Conservation (phyloP, 2,113 vertebrate species). For the Myiozetetes cayanensis region DNA sequence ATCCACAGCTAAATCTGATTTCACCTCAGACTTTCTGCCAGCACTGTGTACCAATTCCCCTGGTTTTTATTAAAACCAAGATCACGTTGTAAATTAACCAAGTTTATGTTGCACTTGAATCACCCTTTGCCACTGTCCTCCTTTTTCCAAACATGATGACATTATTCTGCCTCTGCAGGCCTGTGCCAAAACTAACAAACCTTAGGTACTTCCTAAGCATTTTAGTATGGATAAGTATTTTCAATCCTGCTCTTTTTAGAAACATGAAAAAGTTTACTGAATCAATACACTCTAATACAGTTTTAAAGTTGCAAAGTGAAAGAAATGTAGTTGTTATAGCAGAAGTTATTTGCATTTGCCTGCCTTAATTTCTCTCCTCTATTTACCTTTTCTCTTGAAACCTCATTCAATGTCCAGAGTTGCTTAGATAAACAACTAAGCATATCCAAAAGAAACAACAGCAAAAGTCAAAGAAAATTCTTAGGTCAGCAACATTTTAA, state of each 20-base stretch:
- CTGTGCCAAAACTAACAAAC: slow-evolving; percentile 28
- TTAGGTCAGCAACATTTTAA: slow-evolving; percentile 62
- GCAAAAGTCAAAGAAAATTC: slow-evolving; percentile 67
- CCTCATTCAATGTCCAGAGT: slow-evolving; percentile 33
- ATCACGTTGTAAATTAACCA: neutral
- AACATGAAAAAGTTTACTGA: neutral
- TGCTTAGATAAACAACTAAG: slow-evolving; percentile 64
- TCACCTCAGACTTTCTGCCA: neutral
- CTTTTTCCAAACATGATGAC: neutral
- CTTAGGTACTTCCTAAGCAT: neutral
- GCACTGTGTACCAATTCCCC: neutral
- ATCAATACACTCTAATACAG: neutral
- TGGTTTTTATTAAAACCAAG: neutral
- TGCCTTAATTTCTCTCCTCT: slow-evolving; percentile 37
- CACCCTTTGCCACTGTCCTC: neutral
- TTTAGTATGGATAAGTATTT: neutral
- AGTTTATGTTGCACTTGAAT: neutral
- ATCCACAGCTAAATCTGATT: neutral
- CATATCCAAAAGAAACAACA: slow-evolving; percentile 71
- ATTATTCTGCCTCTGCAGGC: neutral
- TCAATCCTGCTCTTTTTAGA: neutral
- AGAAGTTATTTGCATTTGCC: slow-evolving; percentile 30
- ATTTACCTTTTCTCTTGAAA: slow-evolving; percentile 60
- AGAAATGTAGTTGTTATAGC: neutral
- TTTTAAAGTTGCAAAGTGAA: neutral